A percentile compares a stretch with the other conserved stretches of the same genome.
Evolutionary conservation across 2,888 invertebrate species (phyloP).

Genomic region (Aphrophora alni): DNA sequence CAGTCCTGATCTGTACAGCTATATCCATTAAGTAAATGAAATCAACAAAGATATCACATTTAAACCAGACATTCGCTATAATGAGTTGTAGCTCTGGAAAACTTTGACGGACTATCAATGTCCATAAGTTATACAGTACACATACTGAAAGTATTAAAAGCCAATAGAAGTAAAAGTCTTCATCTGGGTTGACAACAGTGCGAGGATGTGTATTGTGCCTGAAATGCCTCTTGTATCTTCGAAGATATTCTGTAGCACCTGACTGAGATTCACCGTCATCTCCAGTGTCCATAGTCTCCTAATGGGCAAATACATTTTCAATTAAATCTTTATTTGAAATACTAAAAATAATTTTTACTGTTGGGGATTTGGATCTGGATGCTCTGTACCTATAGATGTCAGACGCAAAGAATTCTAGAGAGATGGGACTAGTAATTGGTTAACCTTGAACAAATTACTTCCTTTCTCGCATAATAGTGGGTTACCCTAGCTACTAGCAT

Average conservation of each 20-base stretch:
- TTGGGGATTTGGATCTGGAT: too few relatives aligned
- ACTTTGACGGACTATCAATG: conserved; percentile 92
- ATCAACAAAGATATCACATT: conserved; percentile 86
- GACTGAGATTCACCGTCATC: conserved; percentile 60
- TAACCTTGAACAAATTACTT: too few relatives aligned
- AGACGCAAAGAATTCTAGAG: too few relatives aligned
- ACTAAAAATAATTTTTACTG: neutral
- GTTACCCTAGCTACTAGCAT: too few relatives aligned
- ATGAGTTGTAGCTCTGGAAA: conserved; percentile 86
- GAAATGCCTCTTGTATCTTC: conserved; percentile 69
- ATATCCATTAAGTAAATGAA: conserved; percentile 87
- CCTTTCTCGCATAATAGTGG: too few relatives aligned
- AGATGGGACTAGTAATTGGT: too few relatives aligned
- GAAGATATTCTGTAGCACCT: conserved; percentile 62
- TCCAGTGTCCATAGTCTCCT: conserved; percentile 60
- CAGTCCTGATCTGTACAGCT: conserved; percentile 90
- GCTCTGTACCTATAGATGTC: too few relatives aligned
- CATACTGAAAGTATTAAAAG: conserved; percentile 86
- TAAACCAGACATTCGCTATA: conserved; percentile 78
- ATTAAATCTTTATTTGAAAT: neutral
- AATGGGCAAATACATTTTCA: neutral
- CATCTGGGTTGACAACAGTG: conserved; percentile 92
- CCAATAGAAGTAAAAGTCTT: conserved; percentile 97
- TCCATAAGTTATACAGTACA: conserved; percentile 95
- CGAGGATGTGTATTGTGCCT: conserved; percentile 70